phyloP scores from a whole-genome alignment of 2,113 vertebrate species.

The Equus przewalskii region DNA sequence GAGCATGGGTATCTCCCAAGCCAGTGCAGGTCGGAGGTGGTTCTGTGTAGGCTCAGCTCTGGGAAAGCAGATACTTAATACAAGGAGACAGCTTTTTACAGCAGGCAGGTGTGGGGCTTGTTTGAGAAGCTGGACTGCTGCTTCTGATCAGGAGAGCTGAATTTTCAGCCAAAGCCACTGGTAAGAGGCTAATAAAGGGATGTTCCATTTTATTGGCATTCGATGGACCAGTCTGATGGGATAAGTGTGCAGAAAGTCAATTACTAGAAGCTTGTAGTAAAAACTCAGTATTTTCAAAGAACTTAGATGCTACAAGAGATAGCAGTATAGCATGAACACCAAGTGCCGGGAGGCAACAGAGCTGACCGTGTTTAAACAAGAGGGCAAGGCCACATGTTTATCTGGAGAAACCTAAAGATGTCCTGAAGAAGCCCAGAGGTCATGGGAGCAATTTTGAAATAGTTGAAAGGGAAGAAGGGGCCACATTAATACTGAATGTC shows the following conservation, averaged over 20 bases:
- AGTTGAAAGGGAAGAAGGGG: neutral
- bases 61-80: neutral
- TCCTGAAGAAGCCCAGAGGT: neutral
- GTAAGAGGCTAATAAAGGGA: neutral
- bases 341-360: neutral
- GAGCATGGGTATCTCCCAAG: neutral
- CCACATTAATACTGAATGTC: neutral
- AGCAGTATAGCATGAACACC: neutral
- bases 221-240: neutral
- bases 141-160: neutral
- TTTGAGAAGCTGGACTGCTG: neutral
- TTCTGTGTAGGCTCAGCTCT: neutral
- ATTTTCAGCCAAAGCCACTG: neutral
- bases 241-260: neutral
- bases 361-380: neutral
- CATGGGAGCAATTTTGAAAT: slow-evolving; percentile 1
- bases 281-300: slow-evolving; percentile 2
- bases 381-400: neutral
- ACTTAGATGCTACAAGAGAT: neutral
- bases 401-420: neutral
- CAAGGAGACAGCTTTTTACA: neutral
- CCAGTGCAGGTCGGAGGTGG: neutral
- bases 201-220: neutral
- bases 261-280: neutral
- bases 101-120: neutral